Evolutionary conservation across 2,888 invertebrate genomes (phyloP).

Genomic region (Caenorhabditis becei): DNA sequence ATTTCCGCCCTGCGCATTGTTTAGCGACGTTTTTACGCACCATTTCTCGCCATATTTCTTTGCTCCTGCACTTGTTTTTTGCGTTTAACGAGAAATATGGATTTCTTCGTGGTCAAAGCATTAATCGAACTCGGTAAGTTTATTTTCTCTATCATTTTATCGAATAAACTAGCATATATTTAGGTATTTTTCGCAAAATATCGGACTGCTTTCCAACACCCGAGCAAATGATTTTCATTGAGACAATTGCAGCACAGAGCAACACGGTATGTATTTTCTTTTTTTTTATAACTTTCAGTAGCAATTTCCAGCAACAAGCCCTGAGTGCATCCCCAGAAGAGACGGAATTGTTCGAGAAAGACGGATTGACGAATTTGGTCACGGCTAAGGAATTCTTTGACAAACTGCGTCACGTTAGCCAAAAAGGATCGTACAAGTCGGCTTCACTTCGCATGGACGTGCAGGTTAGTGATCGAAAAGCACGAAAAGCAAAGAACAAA

Average conservation of each 20-base stretch:
- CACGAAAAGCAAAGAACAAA: background rate
- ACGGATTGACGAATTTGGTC: slow-evolving; percentile 3
- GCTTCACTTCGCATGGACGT: slow-evolving; percentile 36
- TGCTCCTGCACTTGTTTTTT: no score
- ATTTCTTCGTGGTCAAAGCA: background rate
- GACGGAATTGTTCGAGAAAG: background rate
- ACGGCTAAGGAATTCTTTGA: slow-evolving; percentile 10
- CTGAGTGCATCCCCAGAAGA: background rate
- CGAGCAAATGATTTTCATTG: slow-evolving; percentile 15
- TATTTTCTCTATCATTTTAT: background rate
- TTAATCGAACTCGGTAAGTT: slow-evolving; percentile 12
- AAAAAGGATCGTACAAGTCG: slow-evolving; percentile 13
- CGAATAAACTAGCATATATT: no score
- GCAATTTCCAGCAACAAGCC: slow-evolving; percentile 8
- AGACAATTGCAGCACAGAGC: background rate
- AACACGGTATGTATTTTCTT: slow-evolving; percentile 9
- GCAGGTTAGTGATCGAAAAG: slow-evolving; percentile 15
- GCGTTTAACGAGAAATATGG: slow-evolving; percentile 9
- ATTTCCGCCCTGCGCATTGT: slow-evolving; percentile 21
- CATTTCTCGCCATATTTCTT: no score
- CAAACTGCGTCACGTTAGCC: slow-evolving; percentile 1
- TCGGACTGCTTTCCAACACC: slow-evolving; percentile 2
- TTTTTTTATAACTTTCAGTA: background rate
- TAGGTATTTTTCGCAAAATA: slow-evolving; percentile 1
- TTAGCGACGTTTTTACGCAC: background rate